Percentiles rank a stretch among this genome's conserved stretches.
These are phyloP conservation scores for Leuciscus idus DNA, from an alignment of 2,113 vertebrate genomes.

Conservation along the genomic window DNA sequence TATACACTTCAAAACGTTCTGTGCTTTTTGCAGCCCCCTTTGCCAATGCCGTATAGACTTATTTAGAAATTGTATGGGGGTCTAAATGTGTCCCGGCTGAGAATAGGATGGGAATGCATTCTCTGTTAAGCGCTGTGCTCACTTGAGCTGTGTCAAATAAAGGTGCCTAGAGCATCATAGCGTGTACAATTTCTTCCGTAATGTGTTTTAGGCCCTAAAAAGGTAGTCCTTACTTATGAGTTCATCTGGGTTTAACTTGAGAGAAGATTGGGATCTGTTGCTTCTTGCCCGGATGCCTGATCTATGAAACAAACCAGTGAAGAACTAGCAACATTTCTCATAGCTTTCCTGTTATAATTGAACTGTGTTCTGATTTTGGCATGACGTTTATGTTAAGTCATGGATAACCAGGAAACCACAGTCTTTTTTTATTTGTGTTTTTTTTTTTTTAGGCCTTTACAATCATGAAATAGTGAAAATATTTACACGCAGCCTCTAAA, in stretches of 20 bases:
- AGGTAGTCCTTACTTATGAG: background rate
- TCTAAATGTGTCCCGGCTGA: slow-evolving; percentile 74
- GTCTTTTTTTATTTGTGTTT: too few species aligned
- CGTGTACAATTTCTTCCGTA: background rate
- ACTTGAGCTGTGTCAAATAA: slow-evolving; percentile 54
- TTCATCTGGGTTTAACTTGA: background rate
- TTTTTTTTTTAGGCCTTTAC: background rate
- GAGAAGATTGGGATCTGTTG: background rate
- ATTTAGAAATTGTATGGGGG: slow-evolving; percentile 61
- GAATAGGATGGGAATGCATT: slow-evolving; percentile 74
- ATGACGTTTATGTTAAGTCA: background rate
- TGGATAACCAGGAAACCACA: background rate
- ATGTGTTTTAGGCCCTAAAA: background rate
- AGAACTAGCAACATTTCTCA: background rate
- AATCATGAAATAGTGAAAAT: background rate
- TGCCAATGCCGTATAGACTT: slow-evolving; percentile 53
- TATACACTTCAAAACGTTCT: background rate
- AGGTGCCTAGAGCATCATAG: slow-evolving; percentile 42
- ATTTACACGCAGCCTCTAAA: background rate
- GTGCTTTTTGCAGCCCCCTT: slow-evolving; percentile 22
- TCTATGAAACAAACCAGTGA: background rate
- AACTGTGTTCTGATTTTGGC: background rate
- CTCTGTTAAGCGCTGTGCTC: slow-evolving; percentile 66
- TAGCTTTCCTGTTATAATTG: background rate
- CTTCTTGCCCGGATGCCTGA: background rate